Conservation (phyloP, 2,797 vertebrate species). For the Ptychobarbus kaznakovi region DNA sequence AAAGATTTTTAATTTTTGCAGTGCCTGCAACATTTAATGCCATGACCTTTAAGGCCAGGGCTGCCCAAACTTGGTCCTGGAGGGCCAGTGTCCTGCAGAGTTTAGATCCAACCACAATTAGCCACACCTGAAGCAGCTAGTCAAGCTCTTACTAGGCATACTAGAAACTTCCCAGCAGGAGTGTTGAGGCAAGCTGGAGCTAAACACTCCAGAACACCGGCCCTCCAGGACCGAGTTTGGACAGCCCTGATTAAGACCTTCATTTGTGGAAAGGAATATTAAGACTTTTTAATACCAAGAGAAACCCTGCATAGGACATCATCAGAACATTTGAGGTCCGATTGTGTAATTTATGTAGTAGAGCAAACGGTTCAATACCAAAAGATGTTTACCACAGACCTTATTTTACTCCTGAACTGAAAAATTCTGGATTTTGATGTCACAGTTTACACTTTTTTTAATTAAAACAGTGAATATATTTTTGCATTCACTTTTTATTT, state of each 20-base stretch:
- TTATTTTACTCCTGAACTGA: not conserved
- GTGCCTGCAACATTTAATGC: not conserved
- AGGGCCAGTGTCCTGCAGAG: too few relatives aligned
- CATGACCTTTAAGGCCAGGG: not conserved
- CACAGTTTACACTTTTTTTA: not conserved
- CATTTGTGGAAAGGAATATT: not conserved
- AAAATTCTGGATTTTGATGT: not conserved
- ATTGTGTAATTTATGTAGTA: not conserved
- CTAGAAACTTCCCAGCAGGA: too few relatives aligned
- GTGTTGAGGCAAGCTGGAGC: too few relatives aligned
- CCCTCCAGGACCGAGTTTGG: too few relatives aligned
- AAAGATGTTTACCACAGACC: not conserved
- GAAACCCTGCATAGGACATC: not conserved
- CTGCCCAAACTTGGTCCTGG: too few relatives aligned
- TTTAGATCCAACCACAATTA: too few relatives aligned
- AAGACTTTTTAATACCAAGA: not conserved
- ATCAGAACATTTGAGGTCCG: not conserved
- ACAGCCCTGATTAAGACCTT: not conserved
- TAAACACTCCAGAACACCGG: too few relatives aligned
- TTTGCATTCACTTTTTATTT: not conserved
- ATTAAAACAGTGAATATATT: not conserved
- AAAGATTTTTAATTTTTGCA: not conserved
- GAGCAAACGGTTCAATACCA: not conserved
- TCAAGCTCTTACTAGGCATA: too few relatives aligned
- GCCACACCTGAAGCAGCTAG: too few relatives aligned